Percentiles rank a stretch among this genome's conserved stretches.
These are phyloP conservation scores for Columba livia DNA, from an alignment of 2,113 vertebrate species.

Conservation along the genomic window DNA sequence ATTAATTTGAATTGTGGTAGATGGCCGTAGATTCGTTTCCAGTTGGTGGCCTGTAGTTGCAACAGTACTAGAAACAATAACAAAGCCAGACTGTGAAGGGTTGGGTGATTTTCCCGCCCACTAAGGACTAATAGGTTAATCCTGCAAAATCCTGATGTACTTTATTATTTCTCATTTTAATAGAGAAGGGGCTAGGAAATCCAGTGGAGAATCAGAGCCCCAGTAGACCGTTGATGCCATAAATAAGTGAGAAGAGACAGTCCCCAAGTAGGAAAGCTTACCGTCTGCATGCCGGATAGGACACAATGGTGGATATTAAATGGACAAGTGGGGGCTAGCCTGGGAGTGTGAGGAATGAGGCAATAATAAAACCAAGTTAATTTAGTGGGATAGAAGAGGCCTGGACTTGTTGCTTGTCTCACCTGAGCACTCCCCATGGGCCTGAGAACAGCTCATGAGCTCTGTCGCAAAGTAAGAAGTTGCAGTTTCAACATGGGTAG, in stretches of 20 bases:
- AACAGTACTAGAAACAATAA: constrained; percentile 13
- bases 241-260: neutral
- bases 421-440: neutral
- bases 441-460: neutral
- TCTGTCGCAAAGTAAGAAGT: neutral
- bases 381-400: constrained; percentile 42
- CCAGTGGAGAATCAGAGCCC: neutral
- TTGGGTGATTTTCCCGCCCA: neutral
- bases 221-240: neutral
- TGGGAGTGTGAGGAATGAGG: constrained; percentile 46
- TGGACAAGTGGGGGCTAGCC: constrained; percentile 53
- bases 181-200: neutral
- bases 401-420: constrained; percentile 47
- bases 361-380: constrained; percentile 52
- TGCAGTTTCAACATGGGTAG: neutral
- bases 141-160: neutral
- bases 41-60: neutral
- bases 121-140: neutral
- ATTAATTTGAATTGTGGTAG: constrained; percentile 37
- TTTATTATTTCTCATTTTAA: neutral
- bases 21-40: neutral
- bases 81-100: neutral
- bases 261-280: neutral
- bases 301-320: constrained; percentile 32
- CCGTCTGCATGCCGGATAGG: neutral